Evolutionary conservation across 1,140 invertebrate species (phyloP).

Genomic region (Theocolax elegans): DNA sequence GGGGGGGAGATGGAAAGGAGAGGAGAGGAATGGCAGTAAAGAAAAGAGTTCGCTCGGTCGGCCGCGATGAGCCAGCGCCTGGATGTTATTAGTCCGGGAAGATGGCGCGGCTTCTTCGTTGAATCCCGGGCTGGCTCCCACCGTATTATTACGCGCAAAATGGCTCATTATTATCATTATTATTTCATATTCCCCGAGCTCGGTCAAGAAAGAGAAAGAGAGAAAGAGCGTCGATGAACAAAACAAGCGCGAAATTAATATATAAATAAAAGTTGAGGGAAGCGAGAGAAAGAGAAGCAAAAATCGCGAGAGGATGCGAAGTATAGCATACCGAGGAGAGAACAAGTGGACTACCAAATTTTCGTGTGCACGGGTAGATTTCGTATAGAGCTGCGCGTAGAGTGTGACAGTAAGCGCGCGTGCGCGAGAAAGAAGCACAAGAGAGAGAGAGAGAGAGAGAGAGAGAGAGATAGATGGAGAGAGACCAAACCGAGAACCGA

Average conservation of each 20-base stretch:
- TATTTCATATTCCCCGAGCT: conserved; percentile 63
- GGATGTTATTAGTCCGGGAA: conserved; percentile 60
- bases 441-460: conserved; percentile 37
- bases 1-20: background rate
- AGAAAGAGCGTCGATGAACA: too few relatives aligned
- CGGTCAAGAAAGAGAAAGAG: conserved; percentile 56
- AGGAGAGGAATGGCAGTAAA: background rate
- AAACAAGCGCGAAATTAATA: conserved; percentile 63
- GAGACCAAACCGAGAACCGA: too few relatives aligned
- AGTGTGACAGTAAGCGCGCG: background rate
- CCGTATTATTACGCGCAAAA: conserved; percentile 65
- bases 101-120: conserved; percentile 53
- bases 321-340: background rate
- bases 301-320: background rate
- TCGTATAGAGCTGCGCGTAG: background rate
- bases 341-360: background rate
- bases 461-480: too few relatives aligned
- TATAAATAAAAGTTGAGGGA: conserved; percentile 60
- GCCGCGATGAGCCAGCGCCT: conserved; percentile 46
- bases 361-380: background rate
- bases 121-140: conserved; percentile 53
- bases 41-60: conserved; percentile 2
- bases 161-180: conserved; percentile 66
- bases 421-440: conserved; percentile 20
- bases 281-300: conserved; percentile 37